These are phyloP conservation scores for Plebejus melissa DNA, from an alignment of 2,888 invertebrate species.

Conservation along the genomic window DNA sequence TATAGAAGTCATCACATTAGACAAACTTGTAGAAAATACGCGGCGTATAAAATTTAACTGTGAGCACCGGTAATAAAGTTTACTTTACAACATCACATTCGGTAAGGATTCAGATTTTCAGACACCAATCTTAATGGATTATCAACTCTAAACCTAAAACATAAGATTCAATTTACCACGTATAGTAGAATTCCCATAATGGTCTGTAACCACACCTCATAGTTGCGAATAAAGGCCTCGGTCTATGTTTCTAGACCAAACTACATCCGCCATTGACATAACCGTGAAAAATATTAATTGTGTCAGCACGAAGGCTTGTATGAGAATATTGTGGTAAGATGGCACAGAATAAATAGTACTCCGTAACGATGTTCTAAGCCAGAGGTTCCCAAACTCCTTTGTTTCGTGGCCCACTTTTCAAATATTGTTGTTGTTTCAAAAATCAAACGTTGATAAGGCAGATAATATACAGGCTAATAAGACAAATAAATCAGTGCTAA, in stretches of 20 bases:
- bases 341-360: no score
- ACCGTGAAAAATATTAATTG: constrained; percentile 22
- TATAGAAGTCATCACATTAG: constrained; percentile 10
- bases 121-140: background rate
- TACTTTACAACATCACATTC: background rate
- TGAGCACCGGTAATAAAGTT: background rate
- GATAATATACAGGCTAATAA: no score
- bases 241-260: constrained; percentile 48
- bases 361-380: no score
- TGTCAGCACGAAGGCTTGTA: background rate
- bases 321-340: background rate
- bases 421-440: no score
- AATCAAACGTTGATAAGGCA: no score
- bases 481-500: no score
- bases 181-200: background rate
- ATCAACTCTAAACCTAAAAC: background rate
- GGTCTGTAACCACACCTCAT: constrained; percentile 37
- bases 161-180: background rate
- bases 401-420: no score
- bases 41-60: background rate
- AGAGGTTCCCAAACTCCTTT: no score
- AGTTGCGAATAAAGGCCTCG: constrained; percentile 64
- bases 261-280: constrained; percentile 50
- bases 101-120: background rate
- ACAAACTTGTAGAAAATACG: background rate